Base-by-base conservation (phyloP, 92 coral and sea anemone species). In the Micromussa lordhowensis region DNA sequence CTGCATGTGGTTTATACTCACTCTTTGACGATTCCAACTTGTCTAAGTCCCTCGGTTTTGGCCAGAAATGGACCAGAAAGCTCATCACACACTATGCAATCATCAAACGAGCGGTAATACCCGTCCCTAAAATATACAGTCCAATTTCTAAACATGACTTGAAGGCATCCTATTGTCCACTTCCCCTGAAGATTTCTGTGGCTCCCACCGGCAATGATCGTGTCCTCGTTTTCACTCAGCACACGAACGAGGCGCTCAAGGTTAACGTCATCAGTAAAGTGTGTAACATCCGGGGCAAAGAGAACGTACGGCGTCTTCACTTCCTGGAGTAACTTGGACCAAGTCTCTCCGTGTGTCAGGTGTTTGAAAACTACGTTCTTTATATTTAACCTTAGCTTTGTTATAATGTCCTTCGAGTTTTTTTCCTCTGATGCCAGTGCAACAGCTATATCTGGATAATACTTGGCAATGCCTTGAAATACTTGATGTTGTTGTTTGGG, bases 131-230 rank as follows among this genome's bases (percentile, higher is more conserved):
- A 90, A 15, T 86, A 84, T 78, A 93, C 85, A 15, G 99, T 97
- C 95, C 98, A 97, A 90, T 97, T 95, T 80, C 90, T 85, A 55
- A 97, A 89, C 31, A 81, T 76, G 9, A 96, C 91, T 77, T 97
- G 99, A 63, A 91, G 92, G 74, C 99, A 97, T 3, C 99, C 98
- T 55, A 94, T 94, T 82, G 87, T 95, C 99, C 99, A 97, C 79
- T 92, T 86, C n/a, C 98, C 99, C n/a, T 84, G 86, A 75, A 86
- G 95, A 74, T 90, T 88, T 26, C 96, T 94, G 78, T 92, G 91
- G 29, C 97, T 92, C 16, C 98, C 99, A 2, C 98, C 96, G 26
- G 94, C 95, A 22, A 97, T 78, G 29, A 93, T 80, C 12, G 91
- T 91, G 22, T 94, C 96, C 0, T 92, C 89, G 86, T 93, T 82